These are phyloP conservation scores for Itoplectis maculator DNA, from an alignment of 2,888 invertebrate genomes.

Conservation along the genomic window DNA sequence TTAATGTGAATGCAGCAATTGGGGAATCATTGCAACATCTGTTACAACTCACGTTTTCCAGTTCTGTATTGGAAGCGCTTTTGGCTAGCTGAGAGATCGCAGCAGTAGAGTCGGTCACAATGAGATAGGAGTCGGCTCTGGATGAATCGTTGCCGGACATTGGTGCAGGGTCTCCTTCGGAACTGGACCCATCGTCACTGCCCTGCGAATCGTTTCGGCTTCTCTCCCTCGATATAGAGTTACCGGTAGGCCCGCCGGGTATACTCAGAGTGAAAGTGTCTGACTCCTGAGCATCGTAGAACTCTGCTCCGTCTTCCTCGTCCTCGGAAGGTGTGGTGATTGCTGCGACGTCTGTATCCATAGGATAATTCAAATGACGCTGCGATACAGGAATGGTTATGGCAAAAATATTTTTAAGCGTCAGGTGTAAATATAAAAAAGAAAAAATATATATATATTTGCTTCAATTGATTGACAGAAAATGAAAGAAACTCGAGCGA, in stretches of 20 bases:
- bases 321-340: conserved; percentile 86
- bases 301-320: conserved; percentile 87
- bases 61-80: conserved; percentile 69
- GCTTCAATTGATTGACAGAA: too few species aligned
- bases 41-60: conserved; percentile 73
- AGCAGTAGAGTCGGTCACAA: conserved; percentile 74
- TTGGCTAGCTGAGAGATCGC: conserved; percentile 66
- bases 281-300: conserved; percentile 87
- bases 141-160: conserved; percentile 75
- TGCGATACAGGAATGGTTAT: conserved; percentile 7
- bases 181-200: conserved; percentile 84
- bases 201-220: conserved; percentile 82
- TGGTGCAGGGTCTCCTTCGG: conserved; percentile 82
- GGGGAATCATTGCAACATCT: background rate
- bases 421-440: too few species aligned
- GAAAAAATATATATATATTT: too few species aligned
- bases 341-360: conserved; percentile 78
- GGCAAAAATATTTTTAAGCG: too few species aligned
- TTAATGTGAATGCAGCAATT: background rate
- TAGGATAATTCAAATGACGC: conserved; percentile 23
- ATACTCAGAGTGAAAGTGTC: conserved; percentile 82
- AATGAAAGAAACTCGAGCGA: background rate
- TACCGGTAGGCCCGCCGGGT: conserved; percentile 76
- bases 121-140: conserved; percentile 72
- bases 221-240: conserved; percentile 79